Evolutionary conservation across 2,113 vertebrate species (phyloP), one percentile per base, ranked within the genome.

Genomic region (Microtus richardsoni): DNA sequence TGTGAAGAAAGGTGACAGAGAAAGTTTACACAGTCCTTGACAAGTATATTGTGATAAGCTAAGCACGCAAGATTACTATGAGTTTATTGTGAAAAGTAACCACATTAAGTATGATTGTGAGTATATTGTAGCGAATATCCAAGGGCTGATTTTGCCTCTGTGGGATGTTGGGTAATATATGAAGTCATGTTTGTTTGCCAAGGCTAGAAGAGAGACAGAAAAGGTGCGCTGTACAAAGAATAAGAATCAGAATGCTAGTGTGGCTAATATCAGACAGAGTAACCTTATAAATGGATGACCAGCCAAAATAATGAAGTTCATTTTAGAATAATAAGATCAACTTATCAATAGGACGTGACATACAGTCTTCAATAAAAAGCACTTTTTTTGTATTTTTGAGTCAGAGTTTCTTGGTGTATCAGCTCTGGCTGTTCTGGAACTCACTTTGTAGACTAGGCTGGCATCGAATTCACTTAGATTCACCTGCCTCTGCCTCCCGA

Each of bases 281-380:
- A 93, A 84, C 1, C 52, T 91, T 6, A 91, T 30, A 94, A 70
- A 17, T 75, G 3, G 39, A 49, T 26, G 13, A 7, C 62, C 62
- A 91, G n/a, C 16, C 77, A 39, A 88, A 75, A n/a, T 84, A 78
- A 84, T 75, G 30, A 86, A 21, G 39, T 47, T 89, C 19, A 78
- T 62, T 88, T 77, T 62, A 91, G 71, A 94, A 94, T 80, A 8
- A 88, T 70, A 70, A 95, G 2, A 41, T 60, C 60, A 94, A 77
- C 49, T 84, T 60, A 83, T 75, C 47, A 89, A 73, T 62, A 92
- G 44, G 26, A 17, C 6, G 1, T 28, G 54, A 39, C 70, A 62
- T 21, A 77, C 19, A 82, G 24, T 60, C 22, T 66, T 91, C 36
- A 90, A 73, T 73, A 22, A 73, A 39, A 71, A 66, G 9, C 60